phyloP scores from a whole-genome alignment of 2,797 vertebrate genomes.

The Siniperca obscura region DNA sequence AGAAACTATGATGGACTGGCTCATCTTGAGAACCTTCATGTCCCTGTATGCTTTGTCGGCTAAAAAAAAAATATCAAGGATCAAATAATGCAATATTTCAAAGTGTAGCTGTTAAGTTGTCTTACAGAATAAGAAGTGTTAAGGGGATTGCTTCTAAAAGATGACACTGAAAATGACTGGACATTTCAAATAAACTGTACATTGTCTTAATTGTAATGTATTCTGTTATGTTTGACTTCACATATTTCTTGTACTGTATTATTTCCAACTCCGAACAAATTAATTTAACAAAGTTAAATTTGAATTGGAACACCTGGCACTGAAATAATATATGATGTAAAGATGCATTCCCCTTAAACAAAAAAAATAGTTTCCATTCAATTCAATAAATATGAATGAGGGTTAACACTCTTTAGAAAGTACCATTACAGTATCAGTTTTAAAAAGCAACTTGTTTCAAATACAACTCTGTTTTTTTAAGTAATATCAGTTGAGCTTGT shows the following conservation, averaged over 20 bases:
- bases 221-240: not conserved
- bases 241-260: not conserved
- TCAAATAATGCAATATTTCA: not conserved
- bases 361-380: no score
- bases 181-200: not conserved
- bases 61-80: constrained; percentile 65
- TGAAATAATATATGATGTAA: not conserved
- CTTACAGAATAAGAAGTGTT: not conserved
- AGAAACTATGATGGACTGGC: constrained; percentile 98
- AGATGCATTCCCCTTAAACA: not conserved
- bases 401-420: not conserved
- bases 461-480: not conserved
- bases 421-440: not conserved
- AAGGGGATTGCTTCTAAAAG: not conserved
- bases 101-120: not conserved
- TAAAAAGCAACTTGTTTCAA: not conserved
- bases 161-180: not conserved
- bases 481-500: not conserved
- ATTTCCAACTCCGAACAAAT: not conserved
- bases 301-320: not conserved
- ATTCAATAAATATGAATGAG: no score
- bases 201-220: not conserved
- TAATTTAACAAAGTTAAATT: not conserved
- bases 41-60: constrained; percentile 98
- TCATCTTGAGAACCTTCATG: constrained; percentile 98